Evolutionary conservation across 2,888 invertebrate species (phyloP).

Genomic region (Buathra laborator): DNA sequence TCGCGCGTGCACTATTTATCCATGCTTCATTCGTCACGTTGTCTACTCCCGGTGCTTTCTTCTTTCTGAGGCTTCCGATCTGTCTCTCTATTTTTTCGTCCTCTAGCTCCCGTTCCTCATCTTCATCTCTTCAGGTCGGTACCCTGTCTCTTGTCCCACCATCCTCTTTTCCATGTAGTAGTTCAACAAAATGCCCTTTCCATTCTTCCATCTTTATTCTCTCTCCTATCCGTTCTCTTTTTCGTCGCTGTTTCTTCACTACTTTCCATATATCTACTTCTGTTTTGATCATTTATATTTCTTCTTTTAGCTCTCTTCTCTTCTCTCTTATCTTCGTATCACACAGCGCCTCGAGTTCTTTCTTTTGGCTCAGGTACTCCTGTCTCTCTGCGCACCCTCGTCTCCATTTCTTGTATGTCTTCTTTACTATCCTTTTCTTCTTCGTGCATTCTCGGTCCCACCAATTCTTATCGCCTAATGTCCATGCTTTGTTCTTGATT

Average conservation of each 20-base stretch:
- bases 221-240: constrained; percentile 9
- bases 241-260: constrained; percentile 34
- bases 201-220: constrained; percentile 10
- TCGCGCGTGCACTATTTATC: neutral
- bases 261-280: constrained; percentile 42
- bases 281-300: constrained; percentile 20
- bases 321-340: constrained; percentile 17
- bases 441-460: too few relatives aligned
- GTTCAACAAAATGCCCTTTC: constrained; percentile 22
- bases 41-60: constrained; percentile 42
- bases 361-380: too few relatives aligned
- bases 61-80: constrained; percentile 28
- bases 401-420: too few relatives aligned
- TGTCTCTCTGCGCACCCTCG: too few relatives aligned
- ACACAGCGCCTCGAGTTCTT: too few relatives aligned
- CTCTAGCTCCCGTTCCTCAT: constrained; percentile 11
- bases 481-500: too few relatives aligned
- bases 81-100: constrained; percentile 33
- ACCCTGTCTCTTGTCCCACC: neutral
- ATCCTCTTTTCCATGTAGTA: constrained; percentile 2
- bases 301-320: constrained; percentile 26
- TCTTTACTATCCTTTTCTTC: too few relatives aligned
- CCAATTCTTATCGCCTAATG: too few relatives aligned
- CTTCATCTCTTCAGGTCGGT: neutral
- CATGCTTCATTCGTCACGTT: constrained; percentile 35